phyloP scores from a whole-genome alignment of 2,113 vertebrate species.

The Neopipo cinnamomea region DNA sequence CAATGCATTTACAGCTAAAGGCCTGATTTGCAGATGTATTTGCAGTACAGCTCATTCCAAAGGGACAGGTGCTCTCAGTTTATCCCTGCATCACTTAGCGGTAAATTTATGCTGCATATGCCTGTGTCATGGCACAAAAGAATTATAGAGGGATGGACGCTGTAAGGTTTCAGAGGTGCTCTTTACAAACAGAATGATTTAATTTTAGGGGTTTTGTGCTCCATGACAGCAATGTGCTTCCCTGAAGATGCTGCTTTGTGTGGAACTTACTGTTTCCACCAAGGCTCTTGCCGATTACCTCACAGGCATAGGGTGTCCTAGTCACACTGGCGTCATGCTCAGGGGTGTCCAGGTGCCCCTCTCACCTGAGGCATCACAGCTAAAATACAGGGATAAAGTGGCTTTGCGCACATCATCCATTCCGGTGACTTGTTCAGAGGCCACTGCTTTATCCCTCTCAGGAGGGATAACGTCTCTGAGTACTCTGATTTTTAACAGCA shows the following conservation, averaged over 20 bases:
- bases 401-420: not conserved
- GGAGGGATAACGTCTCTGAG: fast-evolving
- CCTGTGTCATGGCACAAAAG: not conserved
- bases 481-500: not conserved
- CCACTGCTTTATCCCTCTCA: not conserved
- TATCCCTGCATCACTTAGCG: not conserved
- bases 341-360: not conserved
- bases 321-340: fast-evolving
- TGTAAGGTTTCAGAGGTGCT: not conserved
- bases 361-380: not conserved
- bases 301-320: not conserved
- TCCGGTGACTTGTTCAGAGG: not conserved
- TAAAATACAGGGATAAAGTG: not conserved
- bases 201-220: not conserved
- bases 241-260: not conserved
- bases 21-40: not conserved
- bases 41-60: not conserved
- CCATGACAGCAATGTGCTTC: not conserved
- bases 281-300: not conserved
- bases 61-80: not conserved
- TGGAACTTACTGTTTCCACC: not conserved
- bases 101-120: not conserved
- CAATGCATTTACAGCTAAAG: not conserved
- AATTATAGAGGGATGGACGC: not conserved
- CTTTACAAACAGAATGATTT: not conserved